Base-by-base conservation (phyloP, 2,888 invertebrate genomes). In the Eilema caniola region DNA sequence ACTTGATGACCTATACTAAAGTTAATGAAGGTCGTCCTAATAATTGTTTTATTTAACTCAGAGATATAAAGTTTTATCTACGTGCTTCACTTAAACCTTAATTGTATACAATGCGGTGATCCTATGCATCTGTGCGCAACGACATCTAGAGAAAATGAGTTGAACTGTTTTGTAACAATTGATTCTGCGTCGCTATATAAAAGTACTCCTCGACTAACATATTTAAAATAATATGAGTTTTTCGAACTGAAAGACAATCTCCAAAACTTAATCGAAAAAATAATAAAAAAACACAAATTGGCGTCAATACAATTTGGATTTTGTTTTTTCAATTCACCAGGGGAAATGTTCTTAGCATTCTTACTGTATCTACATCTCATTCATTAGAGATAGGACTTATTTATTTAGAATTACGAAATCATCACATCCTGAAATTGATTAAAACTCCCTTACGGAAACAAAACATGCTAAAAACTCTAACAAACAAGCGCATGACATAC, bases 81-180 rank as follows among this genome's bases (percentile, higher is more conserved):
- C 53, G 41, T 61, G 20, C 53, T 53, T 53, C 47, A 7, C 20
- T 47, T 8, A 53, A 53, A n/a, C n/a, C 53, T 20, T 53, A 53
- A 53, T 53, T 53, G 53, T 53, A 47, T 47, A 47, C 20, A 53
- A n/a, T 53, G n/a, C 53, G 53, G 53, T 8, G 7, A 47, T 47
- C 20, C 10, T 47, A 20, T 1, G 20, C 0, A 20, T 20, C 20
- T 20, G 8, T n/a, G 20, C 7, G 7, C 53, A 53, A 16, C 20
- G n/a, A 7, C 53, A 53, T 53, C 53, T 53, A 53, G 53, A n/a
- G 53, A 53, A 53, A 53, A 53, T 53, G 53, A 53, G n/a, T 53
- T 8, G n/a, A 53, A 53, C 53, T 53, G n/a, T 53, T 47, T 53
- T 10, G 20, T 53, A 53, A n/a, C 53, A n/a, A n/a, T n/a, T 10